These are phyloP conservation scores for Neocloeon triangulifer DNA, from an alignment of 1,140 invertebrate genomes.

Conservation along the genomic window DNA sequence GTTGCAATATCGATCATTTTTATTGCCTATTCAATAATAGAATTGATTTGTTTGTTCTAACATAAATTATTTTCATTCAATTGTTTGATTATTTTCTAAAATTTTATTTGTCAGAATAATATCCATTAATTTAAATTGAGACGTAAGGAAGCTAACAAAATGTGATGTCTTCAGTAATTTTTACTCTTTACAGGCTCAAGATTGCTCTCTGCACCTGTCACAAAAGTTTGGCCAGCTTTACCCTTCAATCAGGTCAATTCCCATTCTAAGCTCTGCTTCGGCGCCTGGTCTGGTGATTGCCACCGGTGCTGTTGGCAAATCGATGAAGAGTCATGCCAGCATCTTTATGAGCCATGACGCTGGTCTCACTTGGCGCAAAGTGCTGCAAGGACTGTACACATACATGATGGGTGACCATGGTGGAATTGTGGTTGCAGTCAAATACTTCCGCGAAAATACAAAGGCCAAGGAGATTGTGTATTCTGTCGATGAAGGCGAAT, in stretches of 20 bases:
- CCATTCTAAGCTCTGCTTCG: slow-evolving; percentile 68
- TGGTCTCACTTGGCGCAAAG: slow-evolving; percentile 60
- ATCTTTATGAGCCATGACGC: slow-evolving; percentile 67
- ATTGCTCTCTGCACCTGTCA: slow-evolving; percentile 65
- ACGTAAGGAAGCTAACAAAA: too few species aligned
- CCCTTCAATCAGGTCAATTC: slow-evolving; percentile 46
- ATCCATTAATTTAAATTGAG: slow-evolving; percentile 3
- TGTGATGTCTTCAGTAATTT: slow-evolving; percentile 2
- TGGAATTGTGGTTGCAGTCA: slow-evolving; percentile 61
- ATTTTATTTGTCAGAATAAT: neutral
- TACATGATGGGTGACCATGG: slow-evolving; percentile 84
- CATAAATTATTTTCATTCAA: slow-evolving; percentile 1
- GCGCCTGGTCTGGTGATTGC: slow-evolving; percentile 74
- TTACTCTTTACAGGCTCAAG: slow-evolving; percentile 17
- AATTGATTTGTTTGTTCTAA: neutral
- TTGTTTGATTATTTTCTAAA: neutral
- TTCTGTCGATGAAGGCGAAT: slow-evolving; percentile 66
- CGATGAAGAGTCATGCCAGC: slow-evolving; percentile 54
- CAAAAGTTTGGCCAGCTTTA: slow-evolving; percentile 67
- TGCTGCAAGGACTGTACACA: slow-evolving; percentile 62
- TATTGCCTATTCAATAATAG: slow-evolving; percentile 3
- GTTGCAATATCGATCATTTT: too few species aligned
- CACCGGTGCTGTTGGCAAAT: slow-evolving; percentile 54
- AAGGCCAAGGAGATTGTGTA: slow-evolving; percentile 57
- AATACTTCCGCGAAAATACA: slow-evolving; percentile 46